A percentile compares a stretch with the other conserved stretches of the same genome.
phyloP scores from a whole-genome alignment of 2,113 vertebrate species.

The Lucifuga dentata region DNA sequence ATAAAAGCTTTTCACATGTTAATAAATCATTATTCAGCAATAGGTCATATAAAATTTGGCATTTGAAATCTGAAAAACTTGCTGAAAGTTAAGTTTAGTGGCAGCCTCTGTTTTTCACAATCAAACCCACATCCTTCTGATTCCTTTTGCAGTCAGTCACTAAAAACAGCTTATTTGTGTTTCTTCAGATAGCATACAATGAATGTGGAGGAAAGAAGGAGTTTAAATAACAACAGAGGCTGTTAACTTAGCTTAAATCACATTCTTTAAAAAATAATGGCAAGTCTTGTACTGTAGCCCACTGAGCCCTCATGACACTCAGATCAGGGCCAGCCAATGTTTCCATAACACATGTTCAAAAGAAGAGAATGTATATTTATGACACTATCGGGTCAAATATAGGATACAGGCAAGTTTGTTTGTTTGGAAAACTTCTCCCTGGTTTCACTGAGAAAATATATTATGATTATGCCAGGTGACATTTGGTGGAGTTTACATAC shows the following conservation, averaged over 20 bases:
- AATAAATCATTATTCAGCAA: no score
- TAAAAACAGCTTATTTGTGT: background rate
- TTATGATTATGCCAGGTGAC: constrained; percentile 53
- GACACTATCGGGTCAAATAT: background rate
- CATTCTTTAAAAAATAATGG: background rate
- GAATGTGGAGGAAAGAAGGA: background rate
- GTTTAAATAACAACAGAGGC: background rate
- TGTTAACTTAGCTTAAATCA: constrained; percentile 20
- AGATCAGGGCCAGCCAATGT: constrained; percentile 16
- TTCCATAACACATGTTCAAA: constrained; percentile 26
- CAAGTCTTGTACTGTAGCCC: background rate
- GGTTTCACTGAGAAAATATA: constrained; percentile 53
- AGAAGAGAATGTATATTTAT: background rate
- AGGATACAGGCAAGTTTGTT: constrained; percentile 4
- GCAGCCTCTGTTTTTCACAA: background rate
- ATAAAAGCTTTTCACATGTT: no score
- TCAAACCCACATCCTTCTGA: no score
- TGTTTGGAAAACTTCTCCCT: constrained; percentile 41
- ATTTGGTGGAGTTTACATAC: constrained; percentile 55
- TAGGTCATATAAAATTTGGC: no score
- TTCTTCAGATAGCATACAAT: background rate
- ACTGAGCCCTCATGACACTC: constrained; percentile 18
- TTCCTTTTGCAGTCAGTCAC: background rate
- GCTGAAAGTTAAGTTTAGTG: no score
- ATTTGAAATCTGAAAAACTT: no score